A percentile compares a stretch with the other conserved stretches of the same genome.
phyloP scores from a whole-genome alignment of 2,797 vertebrate species.

The Heterohyrax brucei region DNA sequence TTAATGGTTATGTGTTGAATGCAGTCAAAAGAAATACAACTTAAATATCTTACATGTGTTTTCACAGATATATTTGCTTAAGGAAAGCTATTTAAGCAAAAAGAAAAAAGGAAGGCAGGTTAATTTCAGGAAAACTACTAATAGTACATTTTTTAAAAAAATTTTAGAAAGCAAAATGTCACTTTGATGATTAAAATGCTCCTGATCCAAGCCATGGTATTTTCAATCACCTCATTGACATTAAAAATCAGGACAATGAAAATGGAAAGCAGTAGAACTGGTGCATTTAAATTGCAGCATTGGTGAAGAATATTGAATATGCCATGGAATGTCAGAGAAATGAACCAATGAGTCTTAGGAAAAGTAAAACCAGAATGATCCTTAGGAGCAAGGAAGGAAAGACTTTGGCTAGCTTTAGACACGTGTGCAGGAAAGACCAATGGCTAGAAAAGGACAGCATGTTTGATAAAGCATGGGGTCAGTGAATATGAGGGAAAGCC shows the following conservation, averaged over 20 bases:
- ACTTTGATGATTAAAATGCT: neutral
- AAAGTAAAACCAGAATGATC: neutral
- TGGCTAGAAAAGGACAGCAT: neutral
- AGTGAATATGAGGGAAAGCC: neutral
- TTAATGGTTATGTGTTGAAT: constrained; percentile 8
- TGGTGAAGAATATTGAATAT: neutral
- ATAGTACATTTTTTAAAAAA: neutral
- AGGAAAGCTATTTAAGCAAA: constrained; percentile 20
- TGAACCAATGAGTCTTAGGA: neutral
- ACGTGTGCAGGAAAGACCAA: too few species aligned
- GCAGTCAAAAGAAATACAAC: neutral
- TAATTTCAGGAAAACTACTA: constrained; percentile 3
- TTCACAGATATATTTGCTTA: constrained; percentile 27
- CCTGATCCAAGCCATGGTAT: neutral
- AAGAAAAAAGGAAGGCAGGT: neutral
- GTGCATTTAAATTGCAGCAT: neutral
- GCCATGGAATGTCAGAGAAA: neutral
- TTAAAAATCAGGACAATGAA: neutral
- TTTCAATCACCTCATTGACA: neutral
- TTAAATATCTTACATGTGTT: neutral
- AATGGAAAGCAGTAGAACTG: neutral
- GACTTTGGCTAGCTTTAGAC: too few species aligned
- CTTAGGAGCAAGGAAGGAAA: too few species aligned
- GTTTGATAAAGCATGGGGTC: neutral
- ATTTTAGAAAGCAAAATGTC: neutral